A percentile compares a stretch with the other conserved stretches of the same genome.
These are phyloP conservation scores for Epinotia demarniana DNA, from an alignment of 2,888 invertebrate species.

Conservation along the genomic window DNA sequence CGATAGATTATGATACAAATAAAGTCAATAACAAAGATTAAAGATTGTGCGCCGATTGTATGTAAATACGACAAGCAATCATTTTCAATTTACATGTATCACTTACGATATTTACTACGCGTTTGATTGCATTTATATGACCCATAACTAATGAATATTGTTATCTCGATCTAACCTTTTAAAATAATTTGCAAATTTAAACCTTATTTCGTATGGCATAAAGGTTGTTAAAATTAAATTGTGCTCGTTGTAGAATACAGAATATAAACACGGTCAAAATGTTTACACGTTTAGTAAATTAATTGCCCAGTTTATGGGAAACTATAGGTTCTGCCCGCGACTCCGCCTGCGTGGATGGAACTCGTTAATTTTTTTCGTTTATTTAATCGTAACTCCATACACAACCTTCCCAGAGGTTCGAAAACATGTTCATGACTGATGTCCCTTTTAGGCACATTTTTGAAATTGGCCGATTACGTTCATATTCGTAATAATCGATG, in stretches of 20 bases:
- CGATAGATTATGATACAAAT: slow-evolving; percentile 19
- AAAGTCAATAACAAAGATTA: slow-evolving; percentile 33
- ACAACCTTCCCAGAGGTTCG: too few species aligned
- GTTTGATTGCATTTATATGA: slow-evolving; percentile 6
- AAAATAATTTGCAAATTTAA: not conserved
- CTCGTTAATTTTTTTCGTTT: too few species aligned
- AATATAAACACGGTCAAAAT: not conserved
- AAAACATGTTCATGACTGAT: too few species aligned
- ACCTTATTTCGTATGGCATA: not conserved
- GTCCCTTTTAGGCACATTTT: too few species aligned
- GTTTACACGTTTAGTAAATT: not conserved
- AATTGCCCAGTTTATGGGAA: not conserved
- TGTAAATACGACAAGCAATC: slow-evolving; percentile 23
- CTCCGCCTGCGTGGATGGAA: too few species aligned
- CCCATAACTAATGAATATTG: slow-evolving; percentile 2
- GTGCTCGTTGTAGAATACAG: not conserved
- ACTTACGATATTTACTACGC: not conserved
- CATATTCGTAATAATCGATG: too few species aligned
- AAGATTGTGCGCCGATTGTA: slow-evolving; percentile 18
- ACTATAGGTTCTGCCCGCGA: too few species aligned
- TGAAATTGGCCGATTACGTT: too few species aligned
- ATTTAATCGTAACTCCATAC: too few species aligned
- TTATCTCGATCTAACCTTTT: not conserved
- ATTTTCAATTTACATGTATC: slow-evolving; percentile 11
- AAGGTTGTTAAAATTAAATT: not conserved